These are phyloP conservation scores for Oreortyx pictus DNA, from an alignment of 2,797 vertebrate genomes.

Conservation along the genomic window DNA sequence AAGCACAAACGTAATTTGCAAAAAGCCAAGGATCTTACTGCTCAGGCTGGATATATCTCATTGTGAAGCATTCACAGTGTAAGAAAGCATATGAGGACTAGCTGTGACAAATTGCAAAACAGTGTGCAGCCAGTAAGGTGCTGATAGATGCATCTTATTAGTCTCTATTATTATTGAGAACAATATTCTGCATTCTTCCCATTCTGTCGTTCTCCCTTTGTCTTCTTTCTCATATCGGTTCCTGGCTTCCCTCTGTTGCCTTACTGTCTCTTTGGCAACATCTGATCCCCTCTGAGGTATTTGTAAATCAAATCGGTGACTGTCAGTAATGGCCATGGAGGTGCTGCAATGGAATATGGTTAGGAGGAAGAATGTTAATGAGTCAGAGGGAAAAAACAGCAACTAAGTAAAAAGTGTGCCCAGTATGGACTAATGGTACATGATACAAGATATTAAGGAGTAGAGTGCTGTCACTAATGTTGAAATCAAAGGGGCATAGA, in stretches of 20 bases:
- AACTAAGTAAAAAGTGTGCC: neutral
- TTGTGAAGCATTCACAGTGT: neutral
- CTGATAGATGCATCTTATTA: neutral
- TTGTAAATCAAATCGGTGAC: conserved; percentile 57
- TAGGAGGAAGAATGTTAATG: conserved; percentile 46
- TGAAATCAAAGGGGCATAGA: neutral
- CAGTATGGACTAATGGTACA: neutral
- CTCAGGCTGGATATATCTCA: neutral
- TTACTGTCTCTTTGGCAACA: conserved; percentile 33
- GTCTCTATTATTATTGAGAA: neutral
- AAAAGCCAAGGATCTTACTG: neutral
- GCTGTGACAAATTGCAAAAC: conserved; percentile 12
- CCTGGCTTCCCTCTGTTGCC: neutral
- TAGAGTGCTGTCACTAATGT: neutral
- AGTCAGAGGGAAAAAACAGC: conserved; percentile 11
- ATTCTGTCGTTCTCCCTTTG: conserved; percentile 2
- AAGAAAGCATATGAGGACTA: neutral
- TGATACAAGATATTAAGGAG: neutral
- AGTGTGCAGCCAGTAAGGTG: neutral
- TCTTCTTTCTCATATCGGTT: neutral
- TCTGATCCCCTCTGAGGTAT: conserved; percentile 39
- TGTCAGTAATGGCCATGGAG: conserved; percentile 30
- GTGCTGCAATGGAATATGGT: conserved; percentile 34
- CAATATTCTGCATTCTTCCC: neutral
- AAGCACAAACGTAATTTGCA: neutral